A percentile compares a stretch with the other conserved stretches of the same genome.
phyloP scores from a whole-genome alignment of 2,888 invertebrate species.

The Cephus pulcher region DNA sequence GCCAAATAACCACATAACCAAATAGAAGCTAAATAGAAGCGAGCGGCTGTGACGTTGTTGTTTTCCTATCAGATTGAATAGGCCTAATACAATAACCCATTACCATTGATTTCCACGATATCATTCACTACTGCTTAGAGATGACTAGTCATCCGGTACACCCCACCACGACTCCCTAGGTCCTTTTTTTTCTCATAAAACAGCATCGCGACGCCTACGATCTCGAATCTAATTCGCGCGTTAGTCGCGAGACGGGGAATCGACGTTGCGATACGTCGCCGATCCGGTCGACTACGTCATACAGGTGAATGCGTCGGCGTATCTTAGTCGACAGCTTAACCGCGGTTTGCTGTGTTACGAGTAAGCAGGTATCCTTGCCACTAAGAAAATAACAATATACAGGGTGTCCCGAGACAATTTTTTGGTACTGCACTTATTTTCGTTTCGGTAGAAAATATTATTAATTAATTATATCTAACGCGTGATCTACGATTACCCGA shows the following conservation, averaged over 20 bases:
- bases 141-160: background rate
- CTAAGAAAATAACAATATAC: background rate
- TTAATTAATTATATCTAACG: background rate
- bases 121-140: background rate
- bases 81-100: background rate
- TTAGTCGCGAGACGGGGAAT: conserved; percentile 1
- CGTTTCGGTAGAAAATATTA: background rate
- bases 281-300: conserved; percentile 59
- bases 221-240: conserved; percentile 51
- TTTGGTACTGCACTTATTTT: background rate
- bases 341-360: conserved; percentile 39
- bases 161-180: background rate
- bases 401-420: background rate
- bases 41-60: background rate
- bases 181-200: background rate
- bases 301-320: conserved; percentile 60
- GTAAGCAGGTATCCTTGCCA: conserved; percentile 43
- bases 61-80: background rate
- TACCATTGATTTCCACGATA: background rate
- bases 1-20: background rate
- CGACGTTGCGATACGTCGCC: conserved; percentile 18
- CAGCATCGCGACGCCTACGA: conserved; percentile 45
- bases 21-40: background rate
- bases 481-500: background rate
- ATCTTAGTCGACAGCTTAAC: conserved; percentile 38